A percentile compares a stretch with the other conserved stretches of the same genome.
Evolutionary conservation across 2,888 invertebrate genomes (phyloP).

Genomic region (Lasioglossum zephyrum): DNA sequence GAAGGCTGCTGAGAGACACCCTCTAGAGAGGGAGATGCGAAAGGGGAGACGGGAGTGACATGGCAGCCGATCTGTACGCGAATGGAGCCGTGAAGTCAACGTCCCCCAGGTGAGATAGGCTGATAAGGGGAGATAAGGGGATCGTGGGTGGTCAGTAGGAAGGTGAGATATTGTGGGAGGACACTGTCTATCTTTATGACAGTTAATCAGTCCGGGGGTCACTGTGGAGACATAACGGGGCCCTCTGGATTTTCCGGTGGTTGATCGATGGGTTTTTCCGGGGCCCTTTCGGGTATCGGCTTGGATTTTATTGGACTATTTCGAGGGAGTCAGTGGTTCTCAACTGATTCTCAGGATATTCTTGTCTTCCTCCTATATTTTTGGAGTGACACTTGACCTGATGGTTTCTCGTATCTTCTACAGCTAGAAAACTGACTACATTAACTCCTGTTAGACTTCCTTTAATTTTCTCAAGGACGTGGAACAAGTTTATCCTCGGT

Average conservation of each 20-base stretch:
- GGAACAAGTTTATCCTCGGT: too few relatives aligned
- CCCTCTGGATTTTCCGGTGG: not conserved
- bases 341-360: rapidly evolving
- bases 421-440: not conserved
- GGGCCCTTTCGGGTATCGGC: not conserved
- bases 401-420: not conserved
- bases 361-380: not conserved
- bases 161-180: not conserved
- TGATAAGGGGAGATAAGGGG: constrained; percentile 30
- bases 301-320: too few relatives aligned
- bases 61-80: constrained; percentile 81
- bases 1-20: not conserved
- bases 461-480: not conserved
- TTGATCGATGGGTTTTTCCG: not conserved
- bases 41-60: constrained; percentile 61
- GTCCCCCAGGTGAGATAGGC: constrained; percentile 75
- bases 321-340: not conserved
- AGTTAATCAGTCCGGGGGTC: not conserved
- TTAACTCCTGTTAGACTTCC: not conserved
- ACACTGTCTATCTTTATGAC: not conserved
- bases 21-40: constrained; percentile 43
- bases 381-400: not conserved
- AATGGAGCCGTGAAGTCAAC: constrained; percentile 78
- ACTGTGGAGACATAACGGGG: not conserved
- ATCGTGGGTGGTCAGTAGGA: not conserved